Evolutionary conservation across 1,140 invertebrate species (phyloP), one percentile per base, ranked within the genome.

Genomic region (Drosophila insularis): DNA sequence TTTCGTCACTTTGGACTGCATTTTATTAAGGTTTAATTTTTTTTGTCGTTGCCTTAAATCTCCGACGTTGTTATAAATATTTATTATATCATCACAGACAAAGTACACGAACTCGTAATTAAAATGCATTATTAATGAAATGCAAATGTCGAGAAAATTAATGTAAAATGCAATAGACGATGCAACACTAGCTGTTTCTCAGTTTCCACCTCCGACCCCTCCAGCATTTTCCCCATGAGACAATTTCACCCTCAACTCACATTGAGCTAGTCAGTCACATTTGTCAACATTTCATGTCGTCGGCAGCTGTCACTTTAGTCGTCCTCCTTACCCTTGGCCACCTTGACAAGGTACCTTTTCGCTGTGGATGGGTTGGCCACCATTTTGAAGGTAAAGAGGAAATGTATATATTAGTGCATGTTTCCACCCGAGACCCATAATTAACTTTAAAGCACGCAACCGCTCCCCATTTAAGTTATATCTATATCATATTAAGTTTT

Each of bases 81-180:
- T 78, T 78, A 78, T 78, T 71, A 77, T 71, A 78, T 71, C 74
- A 77, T 66, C 64, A 40, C 71, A 76, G 66, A 73, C 61, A 69
- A 61, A 79, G 76, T 71, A 55, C 65, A 63, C 46, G 67, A 27
- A 35, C 37, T 14, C 56, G 74, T 71, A 78, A 78, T 78, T 78
- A 78, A 78, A 78, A 77, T 78, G 74, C 75, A 78, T 78, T 66
- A 78, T 78, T 78, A 77, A 78, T 78, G 74, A 78, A 63, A 78
- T 78, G 75, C 74, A 77, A 77, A 77, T 77, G 66, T 71, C 17
- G 66, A 65, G 66, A 70, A 50, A 74, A 46, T 75, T 75, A 55
- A 75, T 60, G 74, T 76, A 69, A 75, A 50, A 43, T 61, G 35
- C 37, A 61, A 31, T 61, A 61, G 59, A 40, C 19, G 35, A 35